Evolutionary conservation across 2,113 vertebrate species (phyloP).

Genomic region (Euleptes europaea): DNA sequence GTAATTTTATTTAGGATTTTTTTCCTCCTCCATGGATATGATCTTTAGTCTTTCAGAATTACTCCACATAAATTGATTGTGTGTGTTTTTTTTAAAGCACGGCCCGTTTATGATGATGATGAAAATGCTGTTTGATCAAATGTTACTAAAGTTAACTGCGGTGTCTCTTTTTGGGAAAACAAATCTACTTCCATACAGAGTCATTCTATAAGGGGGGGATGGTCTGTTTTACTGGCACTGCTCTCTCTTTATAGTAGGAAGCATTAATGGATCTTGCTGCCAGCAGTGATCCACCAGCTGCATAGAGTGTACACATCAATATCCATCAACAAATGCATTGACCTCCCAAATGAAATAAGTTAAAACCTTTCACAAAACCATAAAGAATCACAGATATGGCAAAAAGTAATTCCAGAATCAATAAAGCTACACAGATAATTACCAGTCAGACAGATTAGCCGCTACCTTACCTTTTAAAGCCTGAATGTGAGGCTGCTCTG

Average conservation of each 20-base stretch:
- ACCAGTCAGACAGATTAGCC: neutral
- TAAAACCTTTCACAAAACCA: neutral
- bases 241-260: neutral
- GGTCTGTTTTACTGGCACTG: neutral
- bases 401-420: neutral
- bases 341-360: neutral
- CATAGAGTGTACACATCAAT: neutral
- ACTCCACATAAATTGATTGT: neutral
- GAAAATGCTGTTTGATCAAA: neutral
- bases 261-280: neutral
- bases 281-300: neutral
- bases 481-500: neutral
- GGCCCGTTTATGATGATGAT: neutral
- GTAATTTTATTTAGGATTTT: neutral
- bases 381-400: neutral
- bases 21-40: slow-evolving; percentile 22
- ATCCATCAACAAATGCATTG: neutral
- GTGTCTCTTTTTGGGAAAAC: neutral
- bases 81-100: neutral
- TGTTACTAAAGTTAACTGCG: neutral
- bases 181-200: neutral
- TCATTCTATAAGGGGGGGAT: neutral
- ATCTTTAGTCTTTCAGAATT: neutral
- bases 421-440: neutral
- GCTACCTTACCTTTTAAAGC: neutral